Conservation (phyloP, 2,888 invertebrate genomes). For the Nycteola revayana region DNA sequence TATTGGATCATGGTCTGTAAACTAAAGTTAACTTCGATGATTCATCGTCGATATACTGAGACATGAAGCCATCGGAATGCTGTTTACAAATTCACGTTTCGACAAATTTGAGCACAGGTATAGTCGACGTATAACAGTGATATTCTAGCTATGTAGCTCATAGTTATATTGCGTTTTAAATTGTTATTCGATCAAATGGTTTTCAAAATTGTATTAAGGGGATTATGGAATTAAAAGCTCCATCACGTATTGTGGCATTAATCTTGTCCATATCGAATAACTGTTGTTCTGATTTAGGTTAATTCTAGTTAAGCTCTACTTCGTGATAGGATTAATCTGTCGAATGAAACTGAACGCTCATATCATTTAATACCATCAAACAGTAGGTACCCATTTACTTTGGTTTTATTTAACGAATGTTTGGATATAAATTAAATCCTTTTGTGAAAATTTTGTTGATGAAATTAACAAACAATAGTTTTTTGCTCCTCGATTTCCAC, state of each 20-base stretch:
- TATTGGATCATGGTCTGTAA: constrained; percentile 41
- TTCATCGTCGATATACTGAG: constrained; percentile 44
- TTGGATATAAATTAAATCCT: no score
- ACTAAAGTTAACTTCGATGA: constrained; percentile 36
- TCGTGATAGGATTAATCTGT: constrained; percentile 42
- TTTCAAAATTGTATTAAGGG: no score
- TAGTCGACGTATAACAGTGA: background rate
- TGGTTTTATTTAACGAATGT: no score
- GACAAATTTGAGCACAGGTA: no score
- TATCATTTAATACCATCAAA: constrained; percentile 11
- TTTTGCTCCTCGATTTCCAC: no score
- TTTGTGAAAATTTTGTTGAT: no score
- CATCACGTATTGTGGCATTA: constrained; percentile 30
- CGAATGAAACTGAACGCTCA: constrained; percentile 21
- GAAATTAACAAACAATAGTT: no score
- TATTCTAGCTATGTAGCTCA: background rate
- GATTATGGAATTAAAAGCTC: no score
- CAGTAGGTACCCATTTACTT: no score
- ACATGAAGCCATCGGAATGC: constrained; percentile 51
- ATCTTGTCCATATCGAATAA: constrained; percentile 47
- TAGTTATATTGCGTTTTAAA: background rate
- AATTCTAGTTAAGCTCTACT: constrained; percentile 41
- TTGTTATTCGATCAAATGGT: no score
- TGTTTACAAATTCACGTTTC: constrained; percentile 21
- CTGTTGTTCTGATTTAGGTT: constrained; percentile 47